Evolutionary conservation across 1,140 invertebrate species (phyloP).

Genomic region (Cecropterus lyciades): DNA sequence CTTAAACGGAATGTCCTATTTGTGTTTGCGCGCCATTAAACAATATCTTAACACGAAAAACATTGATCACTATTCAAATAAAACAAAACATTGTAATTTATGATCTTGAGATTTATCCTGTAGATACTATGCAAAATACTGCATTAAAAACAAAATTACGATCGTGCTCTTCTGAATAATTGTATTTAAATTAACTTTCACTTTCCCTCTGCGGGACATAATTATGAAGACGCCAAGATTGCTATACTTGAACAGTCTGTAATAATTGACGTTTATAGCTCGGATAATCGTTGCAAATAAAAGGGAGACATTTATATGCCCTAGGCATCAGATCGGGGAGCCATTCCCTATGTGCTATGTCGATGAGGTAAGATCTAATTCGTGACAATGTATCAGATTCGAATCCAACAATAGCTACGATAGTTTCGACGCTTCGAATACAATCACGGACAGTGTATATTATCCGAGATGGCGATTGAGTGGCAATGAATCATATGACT

Average conservation of each 20-base stretch:
- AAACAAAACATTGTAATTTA: background rate
- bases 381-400: slow-evolving; percentile 47
- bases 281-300: background rate
- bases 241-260: slow-evolving; percentile 8
- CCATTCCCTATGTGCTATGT: background rate
- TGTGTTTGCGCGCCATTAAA: slow-evolving; percentile 25
- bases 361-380: slow-evolving; percentile 48
- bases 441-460: slow-evolving; percentile 59
- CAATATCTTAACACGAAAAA: background rate
- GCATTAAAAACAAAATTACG: slow-evolving; percentile 32
- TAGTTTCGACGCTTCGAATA: slow-evolving; percentile 33
- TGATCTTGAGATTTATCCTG: background rate
- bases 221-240: slow-evolving; percentile 20
- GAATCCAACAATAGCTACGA: slow-evolving; percentile 40
- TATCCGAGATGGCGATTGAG: slow-evolving; percentile 55
- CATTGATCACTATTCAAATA: background rate
- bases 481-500: slow-evolving; percentile 54
- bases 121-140: background rate
- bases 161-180: slow-evolving; percentile 33
- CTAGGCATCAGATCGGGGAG: background rate
- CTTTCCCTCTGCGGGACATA: slow-evolving; percentile 32
- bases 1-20: slow-evolving; percentile 60
- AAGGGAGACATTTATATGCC: background rate
- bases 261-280: slow-evolving; percentile 23
- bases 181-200: slow-evolving; percentile 45